Evolutionary conservation across 2,113 vertebrate species (phyloP).

Genomic region (Andinoacara biseriatus): DNA sequence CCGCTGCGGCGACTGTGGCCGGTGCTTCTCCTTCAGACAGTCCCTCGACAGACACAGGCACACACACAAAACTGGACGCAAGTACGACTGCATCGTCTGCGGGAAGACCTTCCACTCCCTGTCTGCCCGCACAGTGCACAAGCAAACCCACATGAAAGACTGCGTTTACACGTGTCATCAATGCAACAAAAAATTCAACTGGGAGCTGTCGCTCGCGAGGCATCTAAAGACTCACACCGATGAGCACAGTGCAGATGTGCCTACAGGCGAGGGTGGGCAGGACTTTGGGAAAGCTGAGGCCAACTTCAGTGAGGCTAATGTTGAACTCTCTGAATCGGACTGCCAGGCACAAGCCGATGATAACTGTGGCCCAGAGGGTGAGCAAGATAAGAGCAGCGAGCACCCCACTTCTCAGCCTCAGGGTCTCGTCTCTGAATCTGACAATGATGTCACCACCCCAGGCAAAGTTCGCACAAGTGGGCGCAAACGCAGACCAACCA

Average conservation of each 20-base stretch:
- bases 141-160: conserved; percentile 47
- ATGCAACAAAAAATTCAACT: conserved; percentile 51
- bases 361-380: background rate
- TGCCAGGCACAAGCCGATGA: background rate
- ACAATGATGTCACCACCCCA: background rate
- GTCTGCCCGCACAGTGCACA: conserved; percentile 50
- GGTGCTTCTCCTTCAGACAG: conserved; percentile 76
- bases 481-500: conserved; percentile 68
- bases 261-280: background rate
- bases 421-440: background rate
- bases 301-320: background rate
- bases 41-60: conserved; percentile 70
- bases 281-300: background rate
- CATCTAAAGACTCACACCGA: conserved; percentile 66
- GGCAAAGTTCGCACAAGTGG: conserved; percentile 66
- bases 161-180: conserved; percentile 15
- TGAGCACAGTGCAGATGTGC: background rate
- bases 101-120: conserved; percentile 37
- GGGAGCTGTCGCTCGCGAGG: conserved; percentile 51
- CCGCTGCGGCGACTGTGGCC: conserved; percentile 66
- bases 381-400: background rate
- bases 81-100: conserved; percentile 51
- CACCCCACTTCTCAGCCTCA: background rate
- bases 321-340: background rate
- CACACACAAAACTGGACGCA: conserved; percentile 50